Base-by-base conservation (phyloP, 2,113 vertebrate genomes). In the Callorhinus ursinus region DNA sequence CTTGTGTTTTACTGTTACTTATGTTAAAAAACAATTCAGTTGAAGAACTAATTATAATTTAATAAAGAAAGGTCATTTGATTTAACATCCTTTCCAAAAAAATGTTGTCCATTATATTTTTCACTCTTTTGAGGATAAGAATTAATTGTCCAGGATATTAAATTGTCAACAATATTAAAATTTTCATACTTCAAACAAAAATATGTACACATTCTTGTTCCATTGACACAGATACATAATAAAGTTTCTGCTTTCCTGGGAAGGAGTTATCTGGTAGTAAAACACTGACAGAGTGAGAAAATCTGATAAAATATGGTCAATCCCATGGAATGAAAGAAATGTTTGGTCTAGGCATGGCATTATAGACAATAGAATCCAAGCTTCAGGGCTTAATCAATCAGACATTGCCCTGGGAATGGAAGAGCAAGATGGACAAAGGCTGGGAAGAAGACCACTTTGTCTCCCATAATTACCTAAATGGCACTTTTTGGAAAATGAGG, bases 11-110 rank as follows among this genome's bases (percentile, higher is more conserved):
- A 65, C n/a, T 72, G 79, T 93, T 42, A 87, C 4, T 82, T 59
- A 85, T 86, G 26, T 49, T 76, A 39, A 77, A 81, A 81, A 95
- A 36, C 3, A 93, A 36, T 69, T 71, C 8, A 79, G 0, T 71
- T 82, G 22, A 83, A 90, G 92, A 88, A 63, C 13, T 90, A 83
- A 49, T 96, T 90, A 72, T 10, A 71, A 33, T 81, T 93, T 95
- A 81, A 42, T 93, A 65, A 84, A 14, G 4, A 79, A 95, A 85
- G 10, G 0, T 61, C 26, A 96, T 77, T 95, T 85, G 1, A n/a
- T 16, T 93, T 81, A 77, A 71, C 3, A 61, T 93, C 7, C 2
- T 65, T 55, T 24, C 28, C 65, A 86, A 53, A 90, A 93, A 80
- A 77, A 74, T 72, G 3, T n/a, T 95, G 3, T 83, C 4, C 19